Conservation (phyloP, 2,113 vertebrate genomes). For the Falcunculus frontatus region DNA sequence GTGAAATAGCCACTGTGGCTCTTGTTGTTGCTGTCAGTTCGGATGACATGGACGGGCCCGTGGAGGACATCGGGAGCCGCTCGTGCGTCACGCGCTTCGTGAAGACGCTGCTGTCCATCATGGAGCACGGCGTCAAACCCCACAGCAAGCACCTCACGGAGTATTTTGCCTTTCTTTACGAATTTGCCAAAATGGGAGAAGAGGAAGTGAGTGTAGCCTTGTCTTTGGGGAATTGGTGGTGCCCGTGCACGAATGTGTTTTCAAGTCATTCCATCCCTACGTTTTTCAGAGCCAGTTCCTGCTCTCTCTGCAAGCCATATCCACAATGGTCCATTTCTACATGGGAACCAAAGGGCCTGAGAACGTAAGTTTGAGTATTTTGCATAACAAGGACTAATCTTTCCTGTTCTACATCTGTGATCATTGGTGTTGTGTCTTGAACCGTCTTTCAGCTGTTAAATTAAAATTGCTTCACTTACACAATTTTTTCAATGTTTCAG, state of each 20-base stretch:
- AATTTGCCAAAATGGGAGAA: conserved; percentile 99
- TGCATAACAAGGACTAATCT: background rate
- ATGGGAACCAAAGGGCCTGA: conserved; percentile 99
- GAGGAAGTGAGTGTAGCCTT: conserved; percentile 82
- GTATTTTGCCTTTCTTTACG: conserved; percentile 97
- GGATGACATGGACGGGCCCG: conserved; percentile 95
- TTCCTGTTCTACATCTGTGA: background rate
- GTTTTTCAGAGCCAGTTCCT: conserved; percentile 92
- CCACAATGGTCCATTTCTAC: conserved; percentile 99
- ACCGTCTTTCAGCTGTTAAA: background rate
- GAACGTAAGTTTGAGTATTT: conserved; percentile 81
- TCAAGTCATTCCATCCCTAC: background rate
- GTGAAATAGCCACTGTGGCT: background rate
- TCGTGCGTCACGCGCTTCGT: conserved; percentile 98
- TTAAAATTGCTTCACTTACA: background rate
- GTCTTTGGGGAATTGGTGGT: background rate
- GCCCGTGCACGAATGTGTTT: background rate
- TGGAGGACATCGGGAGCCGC: conserved; percentile 97
- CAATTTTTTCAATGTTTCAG: background rate
- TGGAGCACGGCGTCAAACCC: conserved; percentile 98
- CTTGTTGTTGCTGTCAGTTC: conserved; percentile 74
- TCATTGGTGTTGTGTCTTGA: background rate
- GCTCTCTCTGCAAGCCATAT: conserved; percentile 96
- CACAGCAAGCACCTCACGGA: conserved; percentile 99
- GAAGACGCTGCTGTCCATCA: conserved; percentile 94